A percentile compares a stretch with the other conserved stretches of the same genome.
Evolutionary conservation across 37 sponge, comb jelly and placozoan genomes (phyloP).

Genomic region (Haliclona indistincta): DNA sequence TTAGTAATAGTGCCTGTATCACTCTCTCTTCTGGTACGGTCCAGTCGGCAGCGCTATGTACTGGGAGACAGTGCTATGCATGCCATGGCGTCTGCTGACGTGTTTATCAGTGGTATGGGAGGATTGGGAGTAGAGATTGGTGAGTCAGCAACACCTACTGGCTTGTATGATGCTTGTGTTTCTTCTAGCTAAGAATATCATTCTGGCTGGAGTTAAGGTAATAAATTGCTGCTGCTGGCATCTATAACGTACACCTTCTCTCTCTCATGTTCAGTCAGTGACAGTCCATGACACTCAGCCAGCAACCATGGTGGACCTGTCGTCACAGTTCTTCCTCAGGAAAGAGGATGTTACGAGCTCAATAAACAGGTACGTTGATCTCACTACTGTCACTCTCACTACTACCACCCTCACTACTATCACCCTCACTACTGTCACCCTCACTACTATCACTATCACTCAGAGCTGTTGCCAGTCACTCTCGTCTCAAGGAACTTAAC

Average conservation of each 20-base stretch:
- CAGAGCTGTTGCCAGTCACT: conserved; percentile 76
- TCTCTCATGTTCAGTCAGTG: conserved; percentile 39
- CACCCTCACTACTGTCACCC: neutral
- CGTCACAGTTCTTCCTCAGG: conserved; percentile 91
- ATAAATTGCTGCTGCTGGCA: neutral
- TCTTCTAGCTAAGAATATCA: conserved; percentile 80
- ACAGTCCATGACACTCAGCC: conserved; percentile 76
- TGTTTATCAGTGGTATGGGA: conserved; percentile 86
- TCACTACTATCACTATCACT: neutral
- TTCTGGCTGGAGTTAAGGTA: conserved; percentile 88
- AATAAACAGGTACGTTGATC: conserved; percentile 51
- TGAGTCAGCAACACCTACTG: conserved; percentile 4
- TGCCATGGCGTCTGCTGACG: conserved; percentile 73
- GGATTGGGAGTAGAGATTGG: conserved; percentile 93
- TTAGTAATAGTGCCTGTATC: neutral
- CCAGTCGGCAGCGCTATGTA: conserved; percentile 92
- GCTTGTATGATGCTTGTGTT: neutral
- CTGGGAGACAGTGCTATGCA: conserved; percentile 93
- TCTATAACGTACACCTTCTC: neutral
- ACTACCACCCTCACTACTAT: neutral
- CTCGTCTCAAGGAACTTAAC: conserved; percentile 85
- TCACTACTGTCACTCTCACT: neutral
- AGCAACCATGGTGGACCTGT: conserved; percentile 74
- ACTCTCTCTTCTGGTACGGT: conserved; percentile 54
- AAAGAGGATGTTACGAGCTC: conserved; percentile 52